Base-by-base conservation (phyloP, 2,113 vertebrate species). In the Hippolais icterina region DNA sequence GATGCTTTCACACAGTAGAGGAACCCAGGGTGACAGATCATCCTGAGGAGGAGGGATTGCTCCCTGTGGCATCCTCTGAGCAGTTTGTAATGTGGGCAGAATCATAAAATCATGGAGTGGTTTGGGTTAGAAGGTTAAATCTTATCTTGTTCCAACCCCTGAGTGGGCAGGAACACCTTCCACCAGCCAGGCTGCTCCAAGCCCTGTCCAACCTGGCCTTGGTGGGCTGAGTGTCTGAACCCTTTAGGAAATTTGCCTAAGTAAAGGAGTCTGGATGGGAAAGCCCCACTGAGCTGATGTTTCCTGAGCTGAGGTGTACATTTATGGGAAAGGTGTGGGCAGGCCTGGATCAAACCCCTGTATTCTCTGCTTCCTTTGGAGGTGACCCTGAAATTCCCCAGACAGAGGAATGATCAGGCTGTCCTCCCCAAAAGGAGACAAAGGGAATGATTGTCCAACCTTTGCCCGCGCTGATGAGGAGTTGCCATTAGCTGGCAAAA, bases 1-100 rank as follows among this genome's bases (percentile, higher is more conserved):
- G 66, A 11, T 37, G 54, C 10, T 85, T 57, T 64, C 41, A 22
- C 6, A 2, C 0, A 0, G 7, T 5, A 3, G 0, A 0, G 33
- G n/a, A 89, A 9, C 20, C 10, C 3, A 3, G 16, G 16, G 5
- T 15, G 56, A 27, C 3, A 41, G 31, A 8, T 18, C 57, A 27
- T 56, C 25, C 53, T 25, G 52, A 80, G 53, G 18, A 72, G 33
- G 25, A 66, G 10, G 11, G 5, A 18, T 53, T 69, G 7, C 7
- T 41, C 17, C 49, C 44, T 7, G 42, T 35, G 57, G 16, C 13
- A 12, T 52, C n/a, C 22, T 42, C 41, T 70, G 79, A 33, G 27
- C 12, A 20, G 21, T 64, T 23, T 88, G 9, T 28, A 19, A 22
- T 6, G 1, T 7, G 17, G n/a, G 5, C 13, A 15, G 12, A 41